Evolutionary conservation across 2,888 invertebrate species (phyloP).

Genomic region (Eustalomyia histrio): DNA sequence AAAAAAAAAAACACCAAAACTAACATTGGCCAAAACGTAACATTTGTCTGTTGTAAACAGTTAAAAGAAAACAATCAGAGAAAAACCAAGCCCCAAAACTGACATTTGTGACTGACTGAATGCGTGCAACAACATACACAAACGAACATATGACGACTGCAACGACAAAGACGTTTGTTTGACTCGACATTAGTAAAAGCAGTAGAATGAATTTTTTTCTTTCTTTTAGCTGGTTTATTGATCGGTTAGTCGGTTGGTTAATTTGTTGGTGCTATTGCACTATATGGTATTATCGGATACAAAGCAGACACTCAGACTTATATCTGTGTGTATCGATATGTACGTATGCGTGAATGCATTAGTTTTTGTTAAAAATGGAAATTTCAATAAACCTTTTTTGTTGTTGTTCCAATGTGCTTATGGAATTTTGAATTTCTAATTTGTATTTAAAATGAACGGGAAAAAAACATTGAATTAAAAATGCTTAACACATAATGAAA

Average conservation of each 20-base stretch:
- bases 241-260: conserved; percentile 23
- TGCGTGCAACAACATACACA: conserved; percentile 57
- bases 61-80: conserved; percentile 20
- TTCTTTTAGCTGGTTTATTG: conserved; percentile 36
- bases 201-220: conserved; percentile 9
- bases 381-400: conserved; percentile 22
- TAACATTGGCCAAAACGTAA: conserved; percentile 9
- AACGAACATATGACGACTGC: not conserved
- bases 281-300: conserved; percentile 59
- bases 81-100: conserved; percentile 54
- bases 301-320: conserved; percentile 51
- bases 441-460: conserved; percentile 15
- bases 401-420: conserved; percentile 30
- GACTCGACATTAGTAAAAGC: conserved; percentile 4
- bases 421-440: conserved; percentile 52
- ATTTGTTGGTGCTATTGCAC: conserved; percentile 24
- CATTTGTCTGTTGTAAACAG: conserved; percentile 24
- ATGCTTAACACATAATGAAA: conserved; percentile 68
- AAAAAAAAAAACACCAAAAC: not conserved
- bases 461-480: conserved; percentile 55
- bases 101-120: conserved; percentile 65
- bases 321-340: not conserved
- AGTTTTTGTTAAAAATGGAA: conserved; percentile 36
- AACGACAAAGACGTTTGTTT: conserved; percentile 14
- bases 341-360: conserved; percentile 42